Evolutionary conservation across 1,140 invertebrate genomes (phyloP).

Genomic region (Ceratina australensis): DNA sequence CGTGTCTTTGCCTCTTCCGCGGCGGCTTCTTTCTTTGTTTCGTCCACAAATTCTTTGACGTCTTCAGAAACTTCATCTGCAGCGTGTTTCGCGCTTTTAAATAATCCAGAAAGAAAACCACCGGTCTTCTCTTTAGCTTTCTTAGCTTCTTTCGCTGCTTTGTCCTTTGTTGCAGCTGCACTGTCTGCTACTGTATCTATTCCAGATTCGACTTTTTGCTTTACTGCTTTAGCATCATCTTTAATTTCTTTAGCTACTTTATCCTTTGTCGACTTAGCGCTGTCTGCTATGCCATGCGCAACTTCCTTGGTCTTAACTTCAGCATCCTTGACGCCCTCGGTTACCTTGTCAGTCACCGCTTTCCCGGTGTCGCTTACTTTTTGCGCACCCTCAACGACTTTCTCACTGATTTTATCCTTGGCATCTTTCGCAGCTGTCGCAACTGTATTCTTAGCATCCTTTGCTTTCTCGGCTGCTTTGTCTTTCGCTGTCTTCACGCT

Average conservation of each 20-base stretch:
- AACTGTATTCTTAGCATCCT: not conserved
- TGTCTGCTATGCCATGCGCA: slow-evolving; percentile 46
- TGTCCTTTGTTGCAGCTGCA: slow-evolving; percentile 20
- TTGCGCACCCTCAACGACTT: not conserved
- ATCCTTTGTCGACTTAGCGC: slow-evolving; percentile 39
- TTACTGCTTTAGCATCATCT: slow-evolving; percentile 14
- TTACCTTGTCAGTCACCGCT: slow-evolving; percentile 10
- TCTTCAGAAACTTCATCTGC: slow-evolving; percentile 60
- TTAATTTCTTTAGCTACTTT: slow-evolving; percentile 37
- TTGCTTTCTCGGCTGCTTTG: not conserved
- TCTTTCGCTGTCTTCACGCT: slow-evolving; percentile 10
- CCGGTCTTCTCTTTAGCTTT: slow-evolving; percentile 67
- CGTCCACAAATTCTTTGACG: slow-evolving; percentile 61
- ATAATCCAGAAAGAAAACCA: slow-evolving; percentile 62
- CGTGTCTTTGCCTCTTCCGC: slow-evolving; percentile 48
- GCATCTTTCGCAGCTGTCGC: slow-evolving; percentile 3
- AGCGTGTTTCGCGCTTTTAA: slow-evolving; percentile 64
- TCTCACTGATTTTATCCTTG: slow-evolving; percentile 13
- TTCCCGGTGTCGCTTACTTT: slow-evolving; percentile 21
- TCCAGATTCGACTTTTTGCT: slow-evolving; percentile 14
- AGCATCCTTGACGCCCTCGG: slow-evolving; percentile 46
- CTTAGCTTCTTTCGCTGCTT: slow-evolving; percentile 61
- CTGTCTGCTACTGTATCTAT: slow-evolving; percentile 10
- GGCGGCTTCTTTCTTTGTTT: slow-evolving; percentile 58
- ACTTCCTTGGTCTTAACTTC: slow-evolving; percentile 13